phyloP scores from a whole-genome alignment of 2,888 invertebrate species.

The Archips crataeganus region DNA sequence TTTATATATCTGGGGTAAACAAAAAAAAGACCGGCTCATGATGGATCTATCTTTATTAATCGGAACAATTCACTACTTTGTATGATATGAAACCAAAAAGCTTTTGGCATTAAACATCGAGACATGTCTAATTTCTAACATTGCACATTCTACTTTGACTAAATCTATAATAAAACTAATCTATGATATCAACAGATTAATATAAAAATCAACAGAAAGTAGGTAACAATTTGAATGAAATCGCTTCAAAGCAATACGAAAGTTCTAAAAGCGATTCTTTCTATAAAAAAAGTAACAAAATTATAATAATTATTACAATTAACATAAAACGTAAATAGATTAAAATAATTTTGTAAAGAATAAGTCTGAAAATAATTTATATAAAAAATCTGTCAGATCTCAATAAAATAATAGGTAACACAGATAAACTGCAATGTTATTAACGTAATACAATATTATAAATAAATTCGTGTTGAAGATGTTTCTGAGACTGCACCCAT shows the following conservation, averaged over 20 bases:
- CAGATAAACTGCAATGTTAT: constrained; percentile 42
- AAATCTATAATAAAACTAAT: constrained; percentile 49
- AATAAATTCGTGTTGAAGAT: constrained; percentile 23
- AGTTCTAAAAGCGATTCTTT: constrained; percentile 19
- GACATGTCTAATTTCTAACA: constrained; percentile 74
- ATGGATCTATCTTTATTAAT: constrained; percentile 73
- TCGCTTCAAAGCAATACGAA: constrained; percentile 51
- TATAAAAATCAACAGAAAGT: constrained; percentile 52
- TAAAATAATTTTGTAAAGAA: constrained; percentile 50
- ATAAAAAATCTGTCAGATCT: constrained; percentile 43
- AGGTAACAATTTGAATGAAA: constrained; percentile 59
- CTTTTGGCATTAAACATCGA: constrained; percentile 77
- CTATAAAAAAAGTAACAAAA: constrained; percentile 40
- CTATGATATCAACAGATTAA: constrained; percentile 56
- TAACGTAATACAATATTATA: constrained; percentile 29
- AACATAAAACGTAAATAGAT: constrained; percentile 25
- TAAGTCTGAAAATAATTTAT: constrained; percentile 62
- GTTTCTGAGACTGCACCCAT: neutral
- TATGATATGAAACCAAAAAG: constrained; percentile 77
- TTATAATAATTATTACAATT: constrained; percentile 24
- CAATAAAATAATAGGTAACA: constrained; percentile 44
- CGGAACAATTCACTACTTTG: constrained; percentile 82
- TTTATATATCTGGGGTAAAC: neutral
- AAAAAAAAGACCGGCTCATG: constrained; percentile 45
- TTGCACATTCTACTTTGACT: constrained; percentile 76